Conservation (phyloP, 2,888 invertebrate species). For the Penaeus monodon region DNA sequence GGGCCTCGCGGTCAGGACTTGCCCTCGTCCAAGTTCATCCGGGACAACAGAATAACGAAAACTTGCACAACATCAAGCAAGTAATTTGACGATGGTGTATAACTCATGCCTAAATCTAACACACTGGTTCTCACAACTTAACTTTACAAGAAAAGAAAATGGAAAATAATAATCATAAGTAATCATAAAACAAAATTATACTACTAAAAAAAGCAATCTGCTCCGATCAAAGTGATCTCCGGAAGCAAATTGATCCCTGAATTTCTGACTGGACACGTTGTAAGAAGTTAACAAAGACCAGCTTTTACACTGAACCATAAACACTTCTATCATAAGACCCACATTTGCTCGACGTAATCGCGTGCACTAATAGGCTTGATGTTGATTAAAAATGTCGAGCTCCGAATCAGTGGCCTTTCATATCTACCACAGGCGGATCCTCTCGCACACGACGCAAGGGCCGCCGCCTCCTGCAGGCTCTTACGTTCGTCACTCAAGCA, state of each 20-base stretch:
- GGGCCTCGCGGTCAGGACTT: too few species aligned
- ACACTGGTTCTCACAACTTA: slow-evolving; percentile 37
- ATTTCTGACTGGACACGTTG: slow-evolving; percentile 42
- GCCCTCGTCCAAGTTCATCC: too few species aligned
- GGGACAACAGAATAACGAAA: too few species aligned
- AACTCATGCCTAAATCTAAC: slow-evolving; percentile 40
- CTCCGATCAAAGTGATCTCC: background rate
- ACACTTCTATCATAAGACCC: slow-evolving; percentile 4
- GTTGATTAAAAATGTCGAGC: too few species aligned
- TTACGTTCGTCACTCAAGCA: too few species aligned
- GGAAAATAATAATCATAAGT: slow-evolving; percentile 33
- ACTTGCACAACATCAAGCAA: background rate
- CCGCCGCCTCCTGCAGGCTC: background rate
- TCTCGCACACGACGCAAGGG: background rate
- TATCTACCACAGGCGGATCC: too few species aligned
- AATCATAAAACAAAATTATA: slow-evolving; percentile 36
- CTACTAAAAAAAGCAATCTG: slow-evolving; percentile 18
- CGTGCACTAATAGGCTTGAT: too few species aligned
- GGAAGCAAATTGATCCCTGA: slow-evolving; percentile 53
- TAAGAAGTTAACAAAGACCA: background rate
- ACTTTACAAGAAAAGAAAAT: slow-evolving; percentile 33
- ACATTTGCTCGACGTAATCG: background rate
- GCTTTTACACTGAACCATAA: slow-evolving; percentile 13
- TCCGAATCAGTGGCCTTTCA: background rate
- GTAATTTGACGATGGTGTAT: slow-evolving; percentile 11